Percentiles rank a stretch among this genome's conserved stretches.
These are phyloP conservation scores for Hoplodrina blanda DNA, from an alignment of 2,888 invertebrate species.

Conservation along the genomic window DNA sequence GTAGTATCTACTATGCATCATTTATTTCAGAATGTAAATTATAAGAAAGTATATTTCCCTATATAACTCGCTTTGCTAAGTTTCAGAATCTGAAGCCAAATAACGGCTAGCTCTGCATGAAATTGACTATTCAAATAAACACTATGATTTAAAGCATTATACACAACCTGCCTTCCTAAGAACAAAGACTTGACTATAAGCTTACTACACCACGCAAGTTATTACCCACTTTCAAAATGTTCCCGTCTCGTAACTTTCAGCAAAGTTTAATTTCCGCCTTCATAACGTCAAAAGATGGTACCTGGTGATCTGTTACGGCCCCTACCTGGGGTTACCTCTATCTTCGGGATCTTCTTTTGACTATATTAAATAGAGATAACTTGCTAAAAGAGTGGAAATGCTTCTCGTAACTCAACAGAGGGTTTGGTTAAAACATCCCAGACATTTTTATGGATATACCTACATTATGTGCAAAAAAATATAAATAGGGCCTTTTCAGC, in stretches of 20 bases:
- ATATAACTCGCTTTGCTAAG: no score
- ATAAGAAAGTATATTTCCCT: background rate
- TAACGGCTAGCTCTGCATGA: background rate
- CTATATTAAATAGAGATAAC: slow-evolving; percentile 32
- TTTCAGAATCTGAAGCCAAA: slow-evolving; percentile 18
- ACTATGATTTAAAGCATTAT: background rate
- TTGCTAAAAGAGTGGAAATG: slow-evolving; percentile 10
- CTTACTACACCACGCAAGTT: slow-evolving; percentile 38
- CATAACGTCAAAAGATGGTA: slow-evolving; percentile 30
- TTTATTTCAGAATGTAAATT: background rate
- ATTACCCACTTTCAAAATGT: slow-evolving; percentile 38
- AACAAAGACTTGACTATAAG: slow-evolving; percentile 21
- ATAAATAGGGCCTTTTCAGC: no score
- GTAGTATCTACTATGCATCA: slow-evolving; percentile 6
- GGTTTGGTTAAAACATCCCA: background rate
- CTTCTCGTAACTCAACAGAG: slow-evolving; percentile 3
- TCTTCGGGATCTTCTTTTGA: slow-evolving; percentile 5
- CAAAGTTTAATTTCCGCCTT: slow-evolving; percentile 53
- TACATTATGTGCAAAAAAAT: no score
- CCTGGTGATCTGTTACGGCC: slow-evolving; percentile 39
- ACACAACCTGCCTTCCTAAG: background rate
- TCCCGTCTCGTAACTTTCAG: slow-evolving; percentile 44
- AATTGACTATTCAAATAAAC: slow-evolving; percentile 6
- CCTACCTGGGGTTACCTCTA: background rate
- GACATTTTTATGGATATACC: background rate